Conservation (phyloP, 35 echinoderm and acorn worm species). For the Apostichopus californicus region DNA sequence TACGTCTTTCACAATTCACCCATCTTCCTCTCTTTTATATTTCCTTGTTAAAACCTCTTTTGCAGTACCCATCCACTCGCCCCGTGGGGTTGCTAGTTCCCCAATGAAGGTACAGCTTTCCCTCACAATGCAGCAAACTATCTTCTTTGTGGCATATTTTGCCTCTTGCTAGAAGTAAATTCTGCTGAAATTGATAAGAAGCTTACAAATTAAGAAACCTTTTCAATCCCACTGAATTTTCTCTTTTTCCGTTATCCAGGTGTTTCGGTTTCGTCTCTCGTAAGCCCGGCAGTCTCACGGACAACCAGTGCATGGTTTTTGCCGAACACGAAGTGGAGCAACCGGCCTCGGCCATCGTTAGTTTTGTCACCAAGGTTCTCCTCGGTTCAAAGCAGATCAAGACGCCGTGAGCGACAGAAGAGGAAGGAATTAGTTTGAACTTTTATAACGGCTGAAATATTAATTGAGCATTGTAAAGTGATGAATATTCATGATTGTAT, state of each 20-base stretch:
- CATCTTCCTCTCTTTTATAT: no score
- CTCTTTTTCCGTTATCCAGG: conserved; percentile 28
- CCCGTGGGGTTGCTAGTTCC: neutral
- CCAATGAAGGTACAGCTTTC: no score
- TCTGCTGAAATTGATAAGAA: no score
- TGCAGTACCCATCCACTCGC: no score
- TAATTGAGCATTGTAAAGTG: neutral
- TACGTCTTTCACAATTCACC: no score
- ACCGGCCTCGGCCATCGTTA: conserved; percentile 95
- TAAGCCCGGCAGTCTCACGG: conserved; percentile 87
- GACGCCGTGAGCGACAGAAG: conserved; percentile 10
- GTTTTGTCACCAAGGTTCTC: conserved; percentile 96
- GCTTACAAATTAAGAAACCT: no score
- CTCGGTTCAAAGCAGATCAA: conserved; percentile 63
- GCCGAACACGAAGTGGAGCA: conserved; percentile 94
- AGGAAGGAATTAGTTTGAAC: neutral
- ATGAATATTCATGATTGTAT: neutral
- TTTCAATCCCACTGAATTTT: neutral
- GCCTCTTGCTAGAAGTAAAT: no score
- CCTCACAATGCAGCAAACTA: no score
- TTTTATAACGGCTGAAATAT: conserved; percentile 9
- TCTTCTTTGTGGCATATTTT: no score
- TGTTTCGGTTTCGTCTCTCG: conserved; percentile 88
- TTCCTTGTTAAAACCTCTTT: no score
- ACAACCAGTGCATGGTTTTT: conserved; percentile 95